Evolutionary conservation across 2,113 vertebrate genomes (phyloP).

Genomic region (Ochotona curzoniae): DNA sequence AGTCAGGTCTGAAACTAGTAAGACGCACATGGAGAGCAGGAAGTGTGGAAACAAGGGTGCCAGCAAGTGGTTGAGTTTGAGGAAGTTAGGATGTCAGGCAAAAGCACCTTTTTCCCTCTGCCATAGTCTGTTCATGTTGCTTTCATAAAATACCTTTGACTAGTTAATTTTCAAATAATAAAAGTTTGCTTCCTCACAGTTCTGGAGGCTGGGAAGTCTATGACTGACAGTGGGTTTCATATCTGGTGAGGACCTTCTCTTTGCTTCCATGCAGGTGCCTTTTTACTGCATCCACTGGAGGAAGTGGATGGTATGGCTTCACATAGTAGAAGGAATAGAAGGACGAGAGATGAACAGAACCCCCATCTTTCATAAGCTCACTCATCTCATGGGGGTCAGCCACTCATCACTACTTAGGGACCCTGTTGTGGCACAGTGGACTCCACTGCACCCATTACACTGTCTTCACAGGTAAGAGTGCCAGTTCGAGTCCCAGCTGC

Average conservation of each 20-base stretch:
- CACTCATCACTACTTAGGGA: not conserved
- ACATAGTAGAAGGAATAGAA: not conserved
- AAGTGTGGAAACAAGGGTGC: not conserved
- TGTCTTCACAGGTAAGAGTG: no score
- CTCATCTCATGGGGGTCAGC: not conserved
- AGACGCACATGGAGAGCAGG: not conserved
- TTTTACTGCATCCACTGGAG: not conserved
- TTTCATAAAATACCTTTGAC: not conserved
- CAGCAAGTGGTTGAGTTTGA: not conserved
- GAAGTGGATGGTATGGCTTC: not conserved
- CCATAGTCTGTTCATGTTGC: not conserved
- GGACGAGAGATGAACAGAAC: not conserved
- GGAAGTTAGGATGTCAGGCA: not conserved
- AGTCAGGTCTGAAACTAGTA: not conserved
- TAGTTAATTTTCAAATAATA: not conserved
- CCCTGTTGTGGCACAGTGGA: no score
- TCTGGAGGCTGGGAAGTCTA: not conserved
- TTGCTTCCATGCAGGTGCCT: not conserved
- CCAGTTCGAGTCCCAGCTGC: no score
- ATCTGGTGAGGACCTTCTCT: no score
- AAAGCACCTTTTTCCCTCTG: not conserved
- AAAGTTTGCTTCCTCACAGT: not conserved
- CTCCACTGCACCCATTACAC: no score
- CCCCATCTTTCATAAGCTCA: not conserved
- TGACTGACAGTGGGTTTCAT: no score